Conservation (phyloP, 1,140 invertebrate species). For the Vanessa atalanta region DNA sequence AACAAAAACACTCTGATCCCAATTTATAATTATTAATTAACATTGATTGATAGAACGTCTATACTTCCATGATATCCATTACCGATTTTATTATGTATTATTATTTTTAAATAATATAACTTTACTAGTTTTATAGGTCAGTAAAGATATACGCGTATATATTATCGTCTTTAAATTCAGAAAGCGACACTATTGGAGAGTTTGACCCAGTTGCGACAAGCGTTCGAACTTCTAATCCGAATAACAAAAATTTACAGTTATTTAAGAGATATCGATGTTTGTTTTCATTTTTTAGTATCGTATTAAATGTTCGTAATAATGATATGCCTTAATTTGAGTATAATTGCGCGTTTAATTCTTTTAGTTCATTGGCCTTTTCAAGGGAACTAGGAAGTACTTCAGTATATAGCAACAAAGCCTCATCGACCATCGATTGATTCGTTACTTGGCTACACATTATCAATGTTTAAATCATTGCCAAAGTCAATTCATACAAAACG, state of each 20-base stretch:
- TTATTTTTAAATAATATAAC: background rate
- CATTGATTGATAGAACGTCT: slow-evolving; percentile 13
- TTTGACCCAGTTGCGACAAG: slow-evolving; percentile 37
- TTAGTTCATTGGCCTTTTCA: slow-evolving; percentile 63
- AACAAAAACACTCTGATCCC: slow-evolving; percentile 10
- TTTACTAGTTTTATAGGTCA: slow-evolving; percentile 30
- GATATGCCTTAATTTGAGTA: background rate
- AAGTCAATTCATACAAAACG: slow-evolving; percentile 45
- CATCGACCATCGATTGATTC: slow-evolving; percentile 37
- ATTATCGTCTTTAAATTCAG: slow-evolving; percentile 35
- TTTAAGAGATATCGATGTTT: background rate
- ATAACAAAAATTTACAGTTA: slow-evolving; percentile 37
- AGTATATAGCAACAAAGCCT: slow-evolving; percentile 49
- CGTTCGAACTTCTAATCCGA: slow-evolving; percentile 38
- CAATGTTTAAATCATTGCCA: slow-evolving; percentile 47
- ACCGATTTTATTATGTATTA: background rate
- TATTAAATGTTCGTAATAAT: background rate
- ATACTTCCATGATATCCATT: background rate
- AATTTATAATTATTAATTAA: slow-evolving; percentile 20
- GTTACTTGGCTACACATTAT: slow-evolving; percentile 17
- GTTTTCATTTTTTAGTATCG: background rate
- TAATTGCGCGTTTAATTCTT: slow-evolving; percentile 53
- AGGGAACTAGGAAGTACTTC: slow-evolving; percentile 60
- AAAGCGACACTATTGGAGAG: slow-evolving; percentile 43
- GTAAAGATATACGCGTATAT: slow-evolving; percentile 24